Base-by-base conservation (phyloP, 2,888 invertebrate genomes). In the Erebia palarica region DNA sequence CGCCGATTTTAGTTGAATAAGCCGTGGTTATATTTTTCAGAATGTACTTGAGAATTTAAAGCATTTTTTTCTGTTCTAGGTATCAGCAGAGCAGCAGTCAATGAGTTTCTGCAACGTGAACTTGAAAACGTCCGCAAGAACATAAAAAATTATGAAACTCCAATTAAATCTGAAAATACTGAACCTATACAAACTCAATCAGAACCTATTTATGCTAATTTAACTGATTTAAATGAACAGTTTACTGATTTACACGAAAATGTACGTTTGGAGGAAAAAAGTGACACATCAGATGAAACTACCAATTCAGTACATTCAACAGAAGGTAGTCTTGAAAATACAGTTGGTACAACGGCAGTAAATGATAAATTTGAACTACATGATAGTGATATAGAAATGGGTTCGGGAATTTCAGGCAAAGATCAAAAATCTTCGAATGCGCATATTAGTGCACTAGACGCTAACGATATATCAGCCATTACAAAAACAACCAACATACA, bases 121-220 rank as follows among this genome's bases (percentile, higher is more conserved):
- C 80, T 94, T 5, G 85, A 92, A 44, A 94, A 94, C 82, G 94
- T 94, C 1, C 80, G 83, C 13, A 88, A 86, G 60, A 90, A 87
- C 76, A 75, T 89, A 1, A 83, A 82, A 75, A 61, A 75, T 51
- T 77, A 77, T 59, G 77, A 79, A 65, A 75, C 74, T 42, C 75
- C 77, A 47, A 72, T 75, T 16, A 76, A 80, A 77, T 9, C 68
- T 13, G 44, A 27, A 13, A 70, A 21, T 27, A 59, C 47, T 16
- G 68, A 67, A 44, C 10, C 44, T 65, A 49, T 11, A n/a, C 47
- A 51, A n/a, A n/a, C 21, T 18, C 42, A 42, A 9, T n/a, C 58
- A 21, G 88, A 89, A 78, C 87, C 90, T 18, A 79, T 89, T 55
- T 91, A 91, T 77, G 83, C 85, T 14, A 91, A 91, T 79, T 70